A percentile compares a stretch with the other conserved stretches of the same genome.
phyloP scores from a whole-genome alignment of 2,888 invertebrate species.

The Calliphora vomitoria region DNA sequence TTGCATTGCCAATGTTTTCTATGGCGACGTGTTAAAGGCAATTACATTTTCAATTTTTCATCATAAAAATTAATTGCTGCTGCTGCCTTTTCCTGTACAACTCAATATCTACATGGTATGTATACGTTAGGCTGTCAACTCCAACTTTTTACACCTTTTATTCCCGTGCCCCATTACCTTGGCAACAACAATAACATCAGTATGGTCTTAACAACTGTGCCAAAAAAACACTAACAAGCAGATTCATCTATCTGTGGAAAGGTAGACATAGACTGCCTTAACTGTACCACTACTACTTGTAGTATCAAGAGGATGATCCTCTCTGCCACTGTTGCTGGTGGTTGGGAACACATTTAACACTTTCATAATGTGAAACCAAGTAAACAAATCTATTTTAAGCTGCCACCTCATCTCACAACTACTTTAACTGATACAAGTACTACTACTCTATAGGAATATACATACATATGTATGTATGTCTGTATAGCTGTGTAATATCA shows the following conservation, averaged over 20 bases:
- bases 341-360: slow-evolving; percentile 43
- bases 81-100: slow-evolving; percentile 16
- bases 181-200: not conserved
- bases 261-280: not conserved
- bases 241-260: not conserved
- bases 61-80: slow-evolving; percentile 67
- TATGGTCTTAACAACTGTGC: slow-evolving; percentile 35
- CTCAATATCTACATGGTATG: not conserved
- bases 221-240: slow-evolving; percentile 11
- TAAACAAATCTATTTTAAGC: slow-evolving; percentile 45
- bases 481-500: no score
- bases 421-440: slow-evolving; percentile 11
- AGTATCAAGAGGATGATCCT: slow-evolving; percentile 26
- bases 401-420: slow-evolving; percentile 13
- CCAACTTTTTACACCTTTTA: not conserved
- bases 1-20: slow-evolving; percentile 11
- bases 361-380: slow-evolving; percentile 36
- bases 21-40: slow-evolving; percentile 44
- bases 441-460: not conserved
- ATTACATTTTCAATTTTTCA: slow-evolving; percentile 69
- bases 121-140: not conserved
- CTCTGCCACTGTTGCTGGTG: not conserved
- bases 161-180: not conserved
- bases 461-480: no score
- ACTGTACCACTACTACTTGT: not conserved